Conservation (phyloP, 92 coral and sea anemone species). For the Meandrina meandrites region DNA sequence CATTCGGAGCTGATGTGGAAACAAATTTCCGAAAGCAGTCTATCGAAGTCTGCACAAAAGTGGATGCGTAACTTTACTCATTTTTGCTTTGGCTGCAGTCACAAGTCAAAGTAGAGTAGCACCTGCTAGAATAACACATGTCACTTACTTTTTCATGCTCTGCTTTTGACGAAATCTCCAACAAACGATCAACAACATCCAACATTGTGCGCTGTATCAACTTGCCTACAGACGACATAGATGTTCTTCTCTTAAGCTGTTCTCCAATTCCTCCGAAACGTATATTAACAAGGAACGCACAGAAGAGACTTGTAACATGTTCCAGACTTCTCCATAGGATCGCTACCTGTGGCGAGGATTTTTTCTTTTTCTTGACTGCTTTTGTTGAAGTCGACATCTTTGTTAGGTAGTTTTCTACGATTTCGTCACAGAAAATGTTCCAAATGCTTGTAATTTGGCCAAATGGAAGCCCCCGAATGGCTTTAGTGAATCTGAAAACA, state of each 20-base stretch:
- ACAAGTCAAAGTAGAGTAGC: no score
- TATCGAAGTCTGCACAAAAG: background rate
- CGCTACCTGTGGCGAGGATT: background rate
- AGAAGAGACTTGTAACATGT: constrained; percentile 49
- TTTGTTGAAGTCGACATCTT: background rate
- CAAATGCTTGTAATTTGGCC: constrained; percentile 56
- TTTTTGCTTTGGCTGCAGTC: background rate
- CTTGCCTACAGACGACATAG: constrained; percentile 26
- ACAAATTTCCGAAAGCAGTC: background rate
- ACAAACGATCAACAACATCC: constrained; percentile 47
- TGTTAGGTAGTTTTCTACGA: constrained; percentile 25
- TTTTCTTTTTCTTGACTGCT: constrained; percentile 6
- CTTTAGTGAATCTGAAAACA: constrained; percentile 39
- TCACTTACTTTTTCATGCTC: constrained; percentile 22
- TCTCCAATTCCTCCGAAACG: constrained; percentile 73
- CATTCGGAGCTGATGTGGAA: no score
- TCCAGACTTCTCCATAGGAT: constrained; percentile 30
- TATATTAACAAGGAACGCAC: constrained; percentile 57
- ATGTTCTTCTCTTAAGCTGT: constrained; percentile 54
- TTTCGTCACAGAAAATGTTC: constrained; percentile 54
- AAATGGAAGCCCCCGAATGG: constrained; percentile 54
- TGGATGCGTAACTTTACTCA: no score
- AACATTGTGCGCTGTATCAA: constrained; percentile 13
- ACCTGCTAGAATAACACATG: no score
- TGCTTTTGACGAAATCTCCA: constrained; percentile 8